Evolutionary conservation across 92 coral and sea anemone species (phyloP).

Genomic region (Virgularia gustaviana): DNA sequence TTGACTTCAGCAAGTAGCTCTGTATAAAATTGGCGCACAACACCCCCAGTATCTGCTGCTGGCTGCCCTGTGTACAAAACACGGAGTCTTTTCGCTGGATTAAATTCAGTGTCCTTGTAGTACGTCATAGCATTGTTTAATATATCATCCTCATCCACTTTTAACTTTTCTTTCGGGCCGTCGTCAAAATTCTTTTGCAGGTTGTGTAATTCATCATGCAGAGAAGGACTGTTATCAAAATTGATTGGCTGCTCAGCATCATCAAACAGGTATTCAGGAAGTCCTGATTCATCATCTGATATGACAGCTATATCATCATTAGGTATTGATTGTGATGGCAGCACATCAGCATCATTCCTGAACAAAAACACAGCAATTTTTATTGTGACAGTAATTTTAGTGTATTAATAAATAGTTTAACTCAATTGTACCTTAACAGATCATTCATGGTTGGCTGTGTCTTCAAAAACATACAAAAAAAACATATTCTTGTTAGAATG

Average conservation of each 20-base stretch:
- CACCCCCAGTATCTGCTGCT: slow-evolving; percentile 66
- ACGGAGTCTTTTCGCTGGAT: slow-evolving; percentile 48
- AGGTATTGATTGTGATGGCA: slow-evolving; percentile 27
- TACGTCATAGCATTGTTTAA: neutral
- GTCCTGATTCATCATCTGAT: slow-evolving; percentile 12
- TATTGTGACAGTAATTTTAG: slow-evolving; percentile 28
- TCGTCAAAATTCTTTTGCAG: slow-evolving; percentile 53
- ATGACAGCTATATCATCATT: slow-evolving; percentile 46
- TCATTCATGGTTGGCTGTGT: too few species aligned
- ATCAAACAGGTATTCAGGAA: slow-evolving; percentile 11
- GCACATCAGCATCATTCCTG: too few species aligned
- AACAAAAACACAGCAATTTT: too few species aligned
- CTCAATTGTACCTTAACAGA: too few species aligned
- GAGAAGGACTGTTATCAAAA: slow-evolving; percentile 45
- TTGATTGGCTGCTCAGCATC: too few species aligned
- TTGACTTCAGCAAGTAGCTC: slow-evolving; percentile 48
- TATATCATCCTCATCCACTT: slow-evolving; percentile 9
- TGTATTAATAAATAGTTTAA: slow-evolving; percentile 24
- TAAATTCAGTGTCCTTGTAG: neutral
- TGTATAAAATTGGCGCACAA: slow-evolving; percentile 61
- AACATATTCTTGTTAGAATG: too few species aligned
- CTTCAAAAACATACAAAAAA: too few species aligned
- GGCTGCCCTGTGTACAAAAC: slow-evolving; percentile 48
- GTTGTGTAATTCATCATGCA: slow-evolving; percentile 48
- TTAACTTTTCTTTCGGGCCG: slow-evolving; percentile 56